Evolutionary conservation across 2,113 vertebrate species (phyloP), one percentile per base, ranked within the genome.

Genomic region (Upupa epops): DNA sequence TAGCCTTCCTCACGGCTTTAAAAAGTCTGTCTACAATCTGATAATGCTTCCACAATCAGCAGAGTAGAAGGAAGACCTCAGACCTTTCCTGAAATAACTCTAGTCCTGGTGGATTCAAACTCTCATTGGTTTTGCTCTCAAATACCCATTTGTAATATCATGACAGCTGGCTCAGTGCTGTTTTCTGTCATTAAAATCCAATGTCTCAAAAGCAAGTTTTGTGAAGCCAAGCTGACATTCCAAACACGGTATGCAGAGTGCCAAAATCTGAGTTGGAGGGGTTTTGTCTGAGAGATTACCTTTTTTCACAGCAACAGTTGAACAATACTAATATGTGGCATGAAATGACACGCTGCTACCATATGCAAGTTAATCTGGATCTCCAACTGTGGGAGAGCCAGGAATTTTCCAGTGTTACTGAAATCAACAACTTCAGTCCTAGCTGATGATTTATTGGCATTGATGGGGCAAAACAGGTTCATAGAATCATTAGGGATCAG

Each of bases 111-210:
- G 76, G 92, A 92, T 86, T 95, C 88, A 71, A 95, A 77, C 32
- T 91, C 79, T 91, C 92, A 93, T 86, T 72, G 93, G 80, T 94
- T 95, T 96, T 90, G 40, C 61, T 95, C 83, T 95, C 83, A 94
- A 95, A 95, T 70, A 74, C 80, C 75, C 69, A 96, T 96, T 92
- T 95, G 54, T 95, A 94, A 92, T 80, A 70, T 37, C 58, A 86
- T 93, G 94, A 88, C 96, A 95, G 90, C 93, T 95, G 88, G 86
- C 80, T 93, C 90, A 81, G 73, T 92, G 65, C 4, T 94, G 89
- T 95, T 94, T 83, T 88, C 63, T 93, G 65, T 81, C 84, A 91
- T 94, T 95, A 95, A 94, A 94, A 95, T 81, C 92, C 56, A 95
- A 80, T 93, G 66, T 64, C 88, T 95, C 95, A 78, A 88, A 92